A percentile compares a stretch with the other conserved stretches of the same genome.
phyloP scores from a whole-genome alignment of 2,113 vertebrate genomes.

The Colaptes auratus region DNA sequence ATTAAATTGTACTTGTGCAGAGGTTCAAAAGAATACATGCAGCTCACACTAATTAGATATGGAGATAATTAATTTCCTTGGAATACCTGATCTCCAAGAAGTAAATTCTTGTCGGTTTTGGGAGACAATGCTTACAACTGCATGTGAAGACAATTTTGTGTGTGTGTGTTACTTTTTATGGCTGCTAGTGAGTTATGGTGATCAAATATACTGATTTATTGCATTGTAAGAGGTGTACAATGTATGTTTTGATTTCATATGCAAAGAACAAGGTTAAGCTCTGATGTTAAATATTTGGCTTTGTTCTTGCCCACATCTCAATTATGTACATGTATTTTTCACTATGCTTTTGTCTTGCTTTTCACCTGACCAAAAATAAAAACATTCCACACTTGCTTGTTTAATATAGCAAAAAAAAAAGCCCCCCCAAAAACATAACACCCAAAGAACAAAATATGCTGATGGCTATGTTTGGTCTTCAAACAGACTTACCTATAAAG shows the following conservation, averaged over 20 bases:
- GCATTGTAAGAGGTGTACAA: neutral
- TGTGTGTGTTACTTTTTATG: neutral
- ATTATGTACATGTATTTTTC: neutral
- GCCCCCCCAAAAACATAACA: neutral
- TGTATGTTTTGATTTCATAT: neutral
- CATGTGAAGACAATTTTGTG: neutral
- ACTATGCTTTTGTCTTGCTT: neutral
- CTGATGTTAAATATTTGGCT: neutral
- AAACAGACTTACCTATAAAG: neutral
- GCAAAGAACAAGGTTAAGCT: neutral
- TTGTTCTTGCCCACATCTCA: neutral
- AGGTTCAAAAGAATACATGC: neutral
- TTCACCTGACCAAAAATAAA: neutral
- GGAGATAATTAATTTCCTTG: neutral
- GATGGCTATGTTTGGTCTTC: neutral
- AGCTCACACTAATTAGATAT: neutral
- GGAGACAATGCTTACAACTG: rapidly evolving
- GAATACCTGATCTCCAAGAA: neutral
- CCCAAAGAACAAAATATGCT: neutral
- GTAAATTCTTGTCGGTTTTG: neutral
- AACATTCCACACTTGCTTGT: neutral
- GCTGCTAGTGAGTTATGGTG: neutral
- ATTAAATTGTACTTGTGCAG: neutral
- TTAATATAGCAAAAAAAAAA: neutral
- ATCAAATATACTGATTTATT: neutral